Evolutionary conservation across 2,888 invertebrate species (phyloP), one percentile per base, ranked within the genome.

Genomic region (Tipula vernalis): DNA sequence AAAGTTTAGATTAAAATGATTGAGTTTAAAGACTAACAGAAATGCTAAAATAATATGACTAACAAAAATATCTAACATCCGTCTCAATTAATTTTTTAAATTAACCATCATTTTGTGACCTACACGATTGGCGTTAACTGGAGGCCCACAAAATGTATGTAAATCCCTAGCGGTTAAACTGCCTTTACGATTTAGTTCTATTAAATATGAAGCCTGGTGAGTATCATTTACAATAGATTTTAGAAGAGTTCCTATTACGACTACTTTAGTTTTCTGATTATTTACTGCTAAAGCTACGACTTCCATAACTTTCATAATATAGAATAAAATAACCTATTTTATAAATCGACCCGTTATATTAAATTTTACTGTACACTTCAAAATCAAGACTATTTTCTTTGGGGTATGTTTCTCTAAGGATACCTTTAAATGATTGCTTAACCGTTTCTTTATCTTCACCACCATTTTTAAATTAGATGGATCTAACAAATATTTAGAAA

Each of bases 401-500:
- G 10, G 83, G 36, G n/a, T 83, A 83, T 6, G 8, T 3, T 83
- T 36, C 36, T 83, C 13, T 36, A 36, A 83, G 28, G 3, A 83
- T 3, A 0, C 3, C 2, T 2, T 3, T 10, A 36, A 28, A 83
- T 8, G 36, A 15, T 5, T 15, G 51, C 3, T 3, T 15, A n/a
- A 15, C 15, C n/a, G n/a, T n/a, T 51, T 51, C 15, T 51, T 2
- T n/a, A n/a, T 51, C 15, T 4, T n/a, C n/a, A 51, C 15, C 3
- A 15, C 15, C n/a, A n/a, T 51, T 2, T 51, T n/a, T 1, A 10
- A 15, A n/a, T 51, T 51, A 3, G 51, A 15, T n/a, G n/a, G 4
- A 28, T 83, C 83, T 12, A 83, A 36, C 13, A 83, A 6, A 13
- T 12, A 36, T 28, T 87, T 87, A n/a, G 86, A 86, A 36, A 87